A percentile compares a stretch with the other conserved stretches of the same genome.
These are phyloP conservation scores for Leptothorax acervorum DNA, from an alignment of 2,888 invertebrate species.

Conservation along the genomic window DNA sequence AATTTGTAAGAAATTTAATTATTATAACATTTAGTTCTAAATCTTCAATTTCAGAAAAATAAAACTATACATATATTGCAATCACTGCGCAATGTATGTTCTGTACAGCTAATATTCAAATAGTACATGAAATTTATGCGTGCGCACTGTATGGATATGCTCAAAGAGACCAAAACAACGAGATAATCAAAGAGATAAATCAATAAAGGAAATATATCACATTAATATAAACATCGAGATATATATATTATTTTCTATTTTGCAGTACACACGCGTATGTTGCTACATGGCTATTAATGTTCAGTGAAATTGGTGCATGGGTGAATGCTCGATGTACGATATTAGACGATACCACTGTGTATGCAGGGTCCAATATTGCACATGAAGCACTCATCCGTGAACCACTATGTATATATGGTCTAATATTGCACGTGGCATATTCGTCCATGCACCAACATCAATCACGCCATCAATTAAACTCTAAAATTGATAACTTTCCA, in stretches of 20 bases:
- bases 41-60: not conserved
- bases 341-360: constrained; percentile 35
- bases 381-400: constrained; percentile 48
- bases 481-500: constrained; percentile 48
- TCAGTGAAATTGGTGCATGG: constrained; percentile 43
- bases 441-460: constrained; percentile 48
- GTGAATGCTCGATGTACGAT: constrained; percentile 36
- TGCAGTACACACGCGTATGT: not conserved
- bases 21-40: not conserved
- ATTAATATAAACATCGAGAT: not conserved
- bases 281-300: constrained; percentile 14
- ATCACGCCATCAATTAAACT: constrained; percentile 48
- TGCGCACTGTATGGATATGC: not conserved
- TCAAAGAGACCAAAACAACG: constrained; percentile 9
- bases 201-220: constrained; percentile 16
- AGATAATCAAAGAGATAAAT: constrained; percentile 6
- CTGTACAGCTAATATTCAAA: not conserved
- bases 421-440: constrained; percentile 52
- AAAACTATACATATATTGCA: not conserved
- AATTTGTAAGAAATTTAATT: not conserved
- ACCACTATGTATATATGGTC: constrained; percentile 43
- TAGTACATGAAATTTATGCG: not conserved
- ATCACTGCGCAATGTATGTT: too few species aligned
- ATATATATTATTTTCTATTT: constrained; percentile 37
- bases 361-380: constrained; percentile 47